phyloP scores from a whole-genome alignment of 2,888 invertebrate species.

The Amiota communis region DNA sequence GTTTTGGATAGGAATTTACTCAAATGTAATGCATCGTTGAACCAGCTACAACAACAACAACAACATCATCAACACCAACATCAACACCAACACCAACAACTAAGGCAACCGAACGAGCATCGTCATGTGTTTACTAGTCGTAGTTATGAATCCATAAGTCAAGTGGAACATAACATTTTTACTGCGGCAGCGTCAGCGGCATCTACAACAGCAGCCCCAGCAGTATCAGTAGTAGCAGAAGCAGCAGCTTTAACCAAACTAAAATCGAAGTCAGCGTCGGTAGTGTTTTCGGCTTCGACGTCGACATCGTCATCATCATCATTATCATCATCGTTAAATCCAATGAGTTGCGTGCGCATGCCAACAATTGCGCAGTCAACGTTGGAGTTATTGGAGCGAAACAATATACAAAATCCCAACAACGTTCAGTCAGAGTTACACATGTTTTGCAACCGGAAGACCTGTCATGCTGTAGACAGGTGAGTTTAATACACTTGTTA shows the following conservation, averaged over 20 bases:
- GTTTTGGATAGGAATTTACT: conserved; percentile 25
- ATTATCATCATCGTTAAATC: conserved; percentile 9
- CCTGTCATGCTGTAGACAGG: neutral
- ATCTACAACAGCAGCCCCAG: neutral
- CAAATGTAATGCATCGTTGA: conserved; percentile 26
- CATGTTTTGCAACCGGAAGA: conserved; percentile 25
- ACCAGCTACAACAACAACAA: neutral
- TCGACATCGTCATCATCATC: conserved; percentile 2
- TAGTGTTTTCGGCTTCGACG: neutral
- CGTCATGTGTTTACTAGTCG: conserved; percentile 41
- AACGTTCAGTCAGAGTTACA: conserved; percentile 8
- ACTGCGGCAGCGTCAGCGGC: neutral
- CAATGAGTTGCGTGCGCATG: conserved; percentile 46
- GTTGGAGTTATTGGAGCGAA: conserved; percentile 58
- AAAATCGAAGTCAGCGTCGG: neutral
- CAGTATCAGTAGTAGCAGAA: no score
- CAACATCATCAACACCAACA: no score
- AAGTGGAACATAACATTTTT: conserved; percentile 34
- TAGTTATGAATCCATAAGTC: conserved; percentile 57
- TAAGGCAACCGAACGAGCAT: conserved; percentile 13
- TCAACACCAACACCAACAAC: no score
- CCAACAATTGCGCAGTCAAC: conserved; percentile 57
- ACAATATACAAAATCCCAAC: conserved; percentile 32
- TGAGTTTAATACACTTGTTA: neutral
- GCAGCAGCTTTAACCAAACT: neutral